These are phyloP conservation scores for Trissoscelio sp. DNA, from an alignment of 2,888 invertebrate species.

Conservation along the genomic window DNA sequence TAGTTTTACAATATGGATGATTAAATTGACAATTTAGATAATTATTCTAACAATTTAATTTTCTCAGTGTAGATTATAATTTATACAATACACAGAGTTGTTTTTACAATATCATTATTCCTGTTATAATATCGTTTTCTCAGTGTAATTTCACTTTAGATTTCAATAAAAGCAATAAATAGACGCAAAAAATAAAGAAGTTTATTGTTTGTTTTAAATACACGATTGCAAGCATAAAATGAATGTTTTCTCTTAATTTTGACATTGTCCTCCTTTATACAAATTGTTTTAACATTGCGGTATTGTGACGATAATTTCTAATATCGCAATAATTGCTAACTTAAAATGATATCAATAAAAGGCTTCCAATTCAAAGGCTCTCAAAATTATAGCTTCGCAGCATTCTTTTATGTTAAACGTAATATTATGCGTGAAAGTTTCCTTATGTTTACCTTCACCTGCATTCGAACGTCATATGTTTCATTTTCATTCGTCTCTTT, in stretches of 20 bases:
- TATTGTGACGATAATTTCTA: conserved; percentile 18
- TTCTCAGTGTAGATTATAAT: no score
- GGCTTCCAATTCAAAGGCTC: conserved; percentile 44
- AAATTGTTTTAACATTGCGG: conserved; percentile 39
- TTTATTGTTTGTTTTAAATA: no score
- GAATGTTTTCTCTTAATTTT: conserved; percentile 11
- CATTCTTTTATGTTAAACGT: conserved; percentile 67
- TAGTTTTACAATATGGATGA: no score
- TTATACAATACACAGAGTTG: no score
- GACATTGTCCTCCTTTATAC: conserved; percentile 27
- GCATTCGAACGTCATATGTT: conserved; percentile 58
- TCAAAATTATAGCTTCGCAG: conserved; percentile 63
- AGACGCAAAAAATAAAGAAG: no score
- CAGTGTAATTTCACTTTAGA: no score
- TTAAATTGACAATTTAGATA: no score
- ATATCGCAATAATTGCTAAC: conserved; percentile 39
- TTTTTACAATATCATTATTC: no score
- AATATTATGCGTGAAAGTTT: conserved; percentile 73
- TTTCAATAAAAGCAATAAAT: no score
- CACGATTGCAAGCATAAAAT: no score
- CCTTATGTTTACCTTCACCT: conserved; percentile 70
- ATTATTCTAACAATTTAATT: no score
- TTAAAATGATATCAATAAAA: conserved; percentile 55
- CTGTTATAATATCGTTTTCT: no score
- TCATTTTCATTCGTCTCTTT: conserved; percentile 52